Base-by-base conservation (phyloP, 2,888 invertebrate genomes). In the Deilephila elpenor region DNA sequence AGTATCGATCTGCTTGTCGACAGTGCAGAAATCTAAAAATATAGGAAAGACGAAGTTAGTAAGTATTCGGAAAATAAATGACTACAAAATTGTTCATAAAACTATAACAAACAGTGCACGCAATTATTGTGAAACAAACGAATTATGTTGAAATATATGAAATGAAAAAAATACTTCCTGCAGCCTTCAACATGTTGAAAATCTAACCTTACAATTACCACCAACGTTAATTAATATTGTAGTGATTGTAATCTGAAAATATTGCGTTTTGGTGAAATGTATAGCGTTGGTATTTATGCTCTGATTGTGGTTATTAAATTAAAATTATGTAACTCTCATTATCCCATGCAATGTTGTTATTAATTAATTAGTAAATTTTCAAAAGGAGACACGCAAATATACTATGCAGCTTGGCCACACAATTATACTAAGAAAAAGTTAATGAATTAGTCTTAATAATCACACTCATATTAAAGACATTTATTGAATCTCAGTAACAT, bases 181-280 rank as follows among this genome's bases (percentile, higher is more conserved):
- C 76, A 74, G 11, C 82, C 82, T 82, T 73, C 76, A 74, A 70
- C n/a, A 29, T 71, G 76, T 72, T 74, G 70, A 61, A 71, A 74
- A 70, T 71, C 19, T 73, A 74, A 72, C 62, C 17, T 64, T 56
- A 72, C 62, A 20, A 29, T 44, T 56, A 56, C 56, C 56, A 56
- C 44, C 14, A 44, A 44, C 61, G 29, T 51, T 64, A 56, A 34
- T 72, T 64, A 67, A 51, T 44, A 67, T 5, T 32, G 29, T 11
- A 25, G 25, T 25, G 67, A 67, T 51, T 51, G 25, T 67, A 19
- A 62, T 62, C 62, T 34, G 34, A n/a, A 19, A 62, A 62, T 37
- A 62, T 51, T 51, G 25, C 44, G 67, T 67, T 64, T 51, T 17
- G 51, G 67, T 25, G 17, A 67, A 67, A 51, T 67, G 20, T 20